Evolutionary conservation across 2,888 invertebrate species (phyloP), one percentile per base, ranked within the genome.

Genomic region (Arrhopalites spinosus): DNA sequence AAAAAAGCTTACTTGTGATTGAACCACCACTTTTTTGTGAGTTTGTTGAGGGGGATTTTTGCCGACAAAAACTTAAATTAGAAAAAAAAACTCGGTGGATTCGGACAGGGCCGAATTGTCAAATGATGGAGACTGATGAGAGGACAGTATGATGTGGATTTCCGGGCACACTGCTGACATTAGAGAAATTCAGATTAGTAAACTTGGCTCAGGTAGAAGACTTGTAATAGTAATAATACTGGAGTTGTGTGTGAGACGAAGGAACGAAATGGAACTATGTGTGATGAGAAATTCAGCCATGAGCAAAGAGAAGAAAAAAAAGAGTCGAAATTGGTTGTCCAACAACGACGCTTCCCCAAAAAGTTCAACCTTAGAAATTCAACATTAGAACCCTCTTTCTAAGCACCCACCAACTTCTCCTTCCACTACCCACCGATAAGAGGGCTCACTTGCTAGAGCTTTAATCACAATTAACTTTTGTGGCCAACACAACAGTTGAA

Each of bases 271-370:
- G 36, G n/a, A 64, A 64, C 30, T 64, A 36, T 67, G 56, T 56
- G 56, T 56, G 66, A 43, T n/a, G 43, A 43, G 23, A n/a, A 1
- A 17, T 27, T 72, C 72, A 72, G 72, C 63, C 72, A 72, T 72
- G 72, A 72, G 72, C 72, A 45, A 47, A 53, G 53, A 69, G 53
- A 53, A 69, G 69, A 69, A 53, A 27, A 61, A 71, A 61, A 59
- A 47, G 27, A 23, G 36, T n/a, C n/a, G 13, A 17, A 47, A n/a
- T 47, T 47, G n/a, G 15, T 17, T 47, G 7, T n/a, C 47, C 47
- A 13, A 13, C 47, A 47, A 47, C 13, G n/a, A 56, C n/a, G 23
- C n/a, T 8, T 20, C 20, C 8, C 53, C 53, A 56, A 56, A 56
- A n/a, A 56, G 20, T 20, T 59, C 59, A 13, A 59, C 27, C 1